A percentile compares a stretch with the other conserved stretches of the same genome.
Conservation (phyloP, 2,888 invertebrate species). For the Caenorhabditis sp. region DNA sequence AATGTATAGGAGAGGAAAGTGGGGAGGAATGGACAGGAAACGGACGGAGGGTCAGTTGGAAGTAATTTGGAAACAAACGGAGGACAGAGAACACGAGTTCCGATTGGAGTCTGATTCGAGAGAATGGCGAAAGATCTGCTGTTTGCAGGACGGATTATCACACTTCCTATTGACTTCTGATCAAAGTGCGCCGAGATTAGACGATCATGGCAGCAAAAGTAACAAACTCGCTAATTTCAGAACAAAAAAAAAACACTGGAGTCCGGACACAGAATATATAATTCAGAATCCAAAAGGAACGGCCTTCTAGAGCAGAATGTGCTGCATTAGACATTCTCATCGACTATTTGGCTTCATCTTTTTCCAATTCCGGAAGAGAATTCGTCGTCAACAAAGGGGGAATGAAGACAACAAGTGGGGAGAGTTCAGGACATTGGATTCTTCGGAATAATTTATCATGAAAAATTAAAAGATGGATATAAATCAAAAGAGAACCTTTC, state of each 20-base stretch:
- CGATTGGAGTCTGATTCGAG: too few species aligned
- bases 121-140: background rate
- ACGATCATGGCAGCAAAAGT: background rate
- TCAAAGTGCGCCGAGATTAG: background rate
- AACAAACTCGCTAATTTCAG: too few species aligned
- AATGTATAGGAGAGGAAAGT: conserved; percentile 34
- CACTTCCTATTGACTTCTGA: conserved; percentile 9
- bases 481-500: too few species aligned
- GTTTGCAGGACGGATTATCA: conserved; percentile 10
- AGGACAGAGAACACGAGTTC: background rate
- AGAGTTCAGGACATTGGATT: too few species aligned
- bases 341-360: background rate
- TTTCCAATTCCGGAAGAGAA: background rate
- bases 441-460: too few species aligned
- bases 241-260: background rate
- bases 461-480: too few species aligned
- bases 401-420: too few species aligned
- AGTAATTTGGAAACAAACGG: background rate
- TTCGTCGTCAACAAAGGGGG: background rate
- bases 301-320: too few species aligned
- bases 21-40: background rate
- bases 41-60: conserved; percentile 5
- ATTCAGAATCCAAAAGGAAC: too few species aligned
- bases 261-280: too few species aligned
- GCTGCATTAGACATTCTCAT: background rate